Evolutionary conservation across 1,140 invertebrate genomes (phyloP).

Genomic region (Ladona fulva): DNA sequence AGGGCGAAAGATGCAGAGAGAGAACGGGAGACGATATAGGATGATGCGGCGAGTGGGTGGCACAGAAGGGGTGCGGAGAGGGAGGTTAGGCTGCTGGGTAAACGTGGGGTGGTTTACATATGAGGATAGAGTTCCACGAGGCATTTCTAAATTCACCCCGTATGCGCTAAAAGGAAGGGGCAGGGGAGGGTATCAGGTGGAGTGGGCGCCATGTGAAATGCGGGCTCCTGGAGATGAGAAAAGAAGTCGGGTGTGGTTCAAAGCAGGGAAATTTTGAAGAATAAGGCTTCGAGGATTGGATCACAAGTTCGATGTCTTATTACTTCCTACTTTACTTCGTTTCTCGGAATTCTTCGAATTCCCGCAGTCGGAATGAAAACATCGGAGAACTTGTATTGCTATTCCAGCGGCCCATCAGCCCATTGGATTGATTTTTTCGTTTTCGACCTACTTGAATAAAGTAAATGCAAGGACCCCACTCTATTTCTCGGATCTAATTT

Average conservation of each 20-base stretch:
- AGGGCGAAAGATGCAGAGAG: not conserved
- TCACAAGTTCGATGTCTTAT: not conserved
- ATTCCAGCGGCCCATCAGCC: too few species aligned
- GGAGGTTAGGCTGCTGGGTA: not conserved
- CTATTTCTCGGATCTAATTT: too few species aligned
- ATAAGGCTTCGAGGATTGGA: not conserved
- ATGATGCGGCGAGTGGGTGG: not conserved
- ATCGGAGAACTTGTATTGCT: too few species aligned
- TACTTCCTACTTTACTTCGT: too few species aligned
- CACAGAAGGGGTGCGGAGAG: not conserved
- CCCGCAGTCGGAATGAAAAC: too few species aligned
- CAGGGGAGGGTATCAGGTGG: not conserved
- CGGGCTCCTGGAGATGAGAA: not conserved
- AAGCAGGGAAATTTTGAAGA: not conserved
- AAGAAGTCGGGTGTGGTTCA: not conserved
- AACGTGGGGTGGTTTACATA: conserved; percentile 4
- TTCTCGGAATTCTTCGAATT: too few species aligned
- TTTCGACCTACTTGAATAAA: too few species aligned
- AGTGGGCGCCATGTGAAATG: not conserved
- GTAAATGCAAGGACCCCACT: too few species aligned
- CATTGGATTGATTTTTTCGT: too few species aligned
- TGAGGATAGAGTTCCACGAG: conserved; percentile 7
- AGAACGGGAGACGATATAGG: not conserved
- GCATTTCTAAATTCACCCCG: conserved; percentile 4
- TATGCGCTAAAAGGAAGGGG: not conserved